Conservation (phyloP, 2,797 vertebrate species). For the Peromyscus attwateri region DNA sequence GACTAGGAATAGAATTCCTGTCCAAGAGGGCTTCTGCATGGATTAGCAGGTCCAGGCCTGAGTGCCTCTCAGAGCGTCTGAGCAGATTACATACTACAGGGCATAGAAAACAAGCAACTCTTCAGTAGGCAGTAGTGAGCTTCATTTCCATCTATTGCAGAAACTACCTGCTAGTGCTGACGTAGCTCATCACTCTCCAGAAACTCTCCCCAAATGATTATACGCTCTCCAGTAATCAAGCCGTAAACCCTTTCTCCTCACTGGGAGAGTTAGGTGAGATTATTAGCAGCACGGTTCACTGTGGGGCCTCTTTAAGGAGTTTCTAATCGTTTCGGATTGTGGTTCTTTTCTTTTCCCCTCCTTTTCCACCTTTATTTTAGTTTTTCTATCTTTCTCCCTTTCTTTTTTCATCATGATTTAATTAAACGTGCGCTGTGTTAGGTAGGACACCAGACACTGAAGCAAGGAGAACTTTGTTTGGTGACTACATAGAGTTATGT, state of each 20-base stretch:
- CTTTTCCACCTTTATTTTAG: neutral
- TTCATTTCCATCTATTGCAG: slow-evolving; percentile 42
- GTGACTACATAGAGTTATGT: slow-evolving; percentile 25
- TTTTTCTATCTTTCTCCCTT: neutral
- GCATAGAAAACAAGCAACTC: slow-evolving; percentile 38
- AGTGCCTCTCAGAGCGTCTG: slow-evolving; percentile 32
- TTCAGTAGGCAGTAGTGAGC: slow-evolving; percentile 17
- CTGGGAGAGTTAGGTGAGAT: slow-evolving; percentile 17
- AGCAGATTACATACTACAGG: slow-evolving; percentile 27
- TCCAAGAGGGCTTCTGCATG: slow-evolving; percentile 2
- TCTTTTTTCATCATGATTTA: slow-evolving; percentile 27
- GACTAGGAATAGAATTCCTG: slow-evolving; percentile 9
- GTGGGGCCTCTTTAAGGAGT: slow-evolving; percentile 51
- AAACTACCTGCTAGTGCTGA: slow-evolving; percentile 56
- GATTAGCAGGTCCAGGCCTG: neutral
- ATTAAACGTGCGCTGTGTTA: slow-evolving; percentile 26
- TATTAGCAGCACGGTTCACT: neutral
- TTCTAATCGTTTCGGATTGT: slow-evolving; percentile 5
- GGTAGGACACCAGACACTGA: neutral
- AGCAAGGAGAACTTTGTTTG: slow-evolving; percentile 45
- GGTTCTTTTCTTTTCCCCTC: neutral
- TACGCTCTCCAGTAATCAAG: slow-evolving; percentile 29
- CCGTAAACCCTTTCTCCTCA: neutral
- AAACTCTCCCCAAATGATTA: slow-evolving; percentile 36
- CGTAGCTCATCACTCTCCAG: slow-evolving; percentile 20